These are phyloP conservation scores for Malurus splendens DNA, from an alignment of 2,797 vertebrate species.

Conservation along the genomic window DNA sequence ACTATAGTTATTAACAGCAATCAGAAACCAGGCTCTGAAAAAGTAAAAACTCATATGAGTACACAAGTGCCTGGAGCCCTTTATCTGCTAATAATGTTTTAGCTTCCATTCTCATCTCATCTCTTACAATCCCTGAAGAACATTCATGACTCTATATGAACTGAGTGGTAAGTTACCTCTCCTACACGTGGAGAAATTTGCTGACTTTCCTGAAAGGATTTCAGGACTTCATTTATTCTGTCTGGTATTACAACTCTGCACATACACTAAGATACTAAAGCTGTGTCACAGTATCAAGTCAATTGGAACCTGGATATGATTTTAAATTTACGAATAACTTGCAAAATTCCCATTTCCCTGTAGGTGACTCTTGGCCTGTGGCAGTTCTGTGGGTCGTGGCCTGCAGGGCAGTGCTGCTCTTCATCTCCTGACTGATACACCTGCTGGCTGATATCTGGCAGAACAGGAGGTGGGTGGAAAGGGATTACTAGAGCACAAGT, in stretches of 20 bases:
- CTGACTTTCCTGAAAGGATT: not conserved
- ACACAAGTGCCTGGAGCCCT: not conserved
- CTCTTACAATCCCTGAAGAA: not conserved
- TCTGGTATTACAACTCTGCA: not conserved
- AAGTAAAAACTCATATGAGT: not conserved
- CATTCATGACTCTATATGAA: not conserved
- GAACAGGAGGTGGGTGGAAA: not conserved
- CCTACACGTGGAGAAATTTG: not conserved
- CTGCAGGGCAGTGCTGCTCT: not conserved
- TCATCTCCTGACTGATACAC: not conserved
- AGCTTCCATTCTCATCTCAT: not conserved
- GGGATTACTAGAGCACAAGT: not conserved
- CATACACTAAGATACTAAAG: not conserved
- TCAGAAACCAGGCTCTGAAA: not conserved
- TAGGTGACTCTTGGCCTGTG: not conserved
- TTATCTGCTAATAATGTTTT: not conserved
- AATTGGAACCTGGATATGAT: not conserved
- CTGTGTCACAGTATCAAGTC: not conserved
- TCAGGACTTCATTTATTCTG: not conserved
- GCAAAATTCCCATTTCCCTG: not conserved
- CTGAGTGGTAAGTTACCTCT: not conserved
- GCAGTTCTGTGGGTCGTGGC: not conserved
- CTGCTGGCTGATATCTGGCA: not conserved
- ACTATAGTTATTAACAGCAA: not conserved
- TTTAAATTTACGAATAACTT: not conserved